Conservation (phyloP, 1,140 invertebrate genomes). For the Monochamus saltuarius region DNA sequence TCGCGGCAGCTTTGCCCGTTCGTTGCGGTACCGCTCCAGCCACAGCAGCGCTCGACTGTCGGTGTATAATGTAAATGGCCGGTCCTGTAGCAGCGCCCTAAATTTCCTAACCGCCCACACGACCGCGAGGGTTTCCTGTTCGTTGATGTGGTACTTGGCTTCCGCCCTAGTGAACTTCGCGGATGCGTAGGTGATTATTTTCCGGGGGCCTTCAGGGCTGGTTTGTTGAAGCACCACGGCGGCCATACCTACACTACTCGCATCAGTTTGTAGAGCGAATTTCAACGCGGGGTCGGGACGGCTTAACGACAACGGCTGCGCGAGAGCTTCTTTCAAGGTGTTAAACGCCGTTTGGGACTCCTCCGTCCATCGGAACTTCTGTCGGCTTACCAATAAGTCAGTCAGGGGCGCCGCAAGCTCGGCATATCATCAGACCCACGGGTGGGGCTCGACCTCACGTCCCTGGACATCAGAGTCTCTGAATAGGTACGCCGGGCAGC, state of each 20-base stretch:
- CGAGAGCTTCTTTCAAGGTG: too few relatives aligned
- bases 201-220: neutral
- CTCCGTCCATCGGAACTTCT: too few relatives aligned
- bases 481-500: too few relatives aligned
- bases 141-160: conserved; percentile 29
- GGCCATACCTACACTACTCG: conserved; percentile 7
- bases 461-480: too few relatives aligned
- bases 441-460: too few relatives aligned
- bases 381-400: too few relatives aligned
- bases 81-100: conserved; percentile 37
- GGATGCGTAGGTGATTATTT: conserved; percentile 23
- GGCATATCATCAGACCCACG: too few relatives aligned
- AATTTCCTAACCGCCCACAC: conserved; percentile 50
- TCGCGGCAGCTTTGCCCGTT: conserved; percentile 37
- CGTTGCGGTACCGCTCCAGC: conserved; percentile 32
- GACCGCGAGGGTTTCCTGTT: conserved; percentile 53
- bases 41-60: conserved; percentile 32
- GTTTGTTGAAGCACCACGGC: conserved; percentile 11
- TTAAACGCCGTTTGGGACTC: too few relatives aligned
- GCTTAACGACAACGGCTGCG: too few relatives aligned
- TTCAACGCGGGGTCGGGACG: neutral
- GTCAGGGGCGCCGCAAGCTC: too few relatives aligned
- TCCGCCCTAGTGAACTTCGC: conserved; percentile 20
- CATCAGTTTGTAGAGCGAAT: conserved; percentile 10
- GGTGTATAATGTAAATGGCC: conserved; percentile 20